Conservation (phyloP, 2,888 invertebrate genomes). For the Conistra vaccinii region DNA sequence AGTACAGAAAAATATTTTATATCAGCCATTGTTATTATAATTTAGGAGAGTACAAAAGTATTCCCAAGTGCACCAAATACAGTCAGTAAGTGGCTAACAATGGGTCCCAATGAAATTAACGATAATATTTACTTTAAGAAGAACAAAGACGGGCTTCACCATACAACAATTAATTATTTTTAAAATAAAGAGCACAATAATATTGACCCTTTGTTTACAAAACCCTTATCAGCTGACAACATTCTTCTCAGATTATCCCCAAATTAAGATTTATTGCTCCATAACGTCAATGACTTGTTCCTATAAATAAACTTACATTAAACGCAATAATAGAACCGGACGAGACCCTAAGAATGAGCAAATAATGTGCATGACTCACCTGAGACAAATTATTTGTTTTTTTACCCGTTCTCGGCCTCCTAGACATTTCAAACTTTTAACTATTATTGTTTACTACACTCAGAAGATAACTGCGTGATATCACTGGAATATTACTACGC, state of each 20-base stretch:
- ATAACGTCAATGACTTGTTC: constrained; percentile 45
- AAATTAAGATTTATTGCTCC: constrained; percentile 30
- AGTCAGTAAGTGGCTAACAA: constrained; percentile 16
- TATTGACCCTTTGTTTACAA: constrained; percentile 73
- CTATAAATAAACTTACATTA: constrained; percentile 66
- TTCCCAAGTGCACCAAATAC: constrained; percentile 3
- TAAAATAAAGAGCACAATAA: constrained; percentile 16
- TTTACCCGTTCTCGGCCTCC: constrained; percentile 81
- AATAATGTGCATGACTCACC: constrained; percentile 86
- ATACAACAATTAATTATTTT: not conserved
- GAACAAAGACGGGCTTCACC: constrained; percentile 9
- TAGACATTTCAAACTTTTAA: constrained; percentile 76
- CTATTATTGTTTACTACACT: constrained; percentile 36
- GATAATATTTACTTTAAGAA: constrained; percentile 24
- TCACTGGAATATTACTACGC: constrained; percentile 19
- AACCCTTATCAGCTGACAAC: constrained; percentile 72
- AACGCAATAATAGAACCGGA: constrained; percentile 58
- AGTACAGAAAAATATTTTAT: not conserved
- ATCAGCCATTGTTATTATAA: constrained; percentile 19
- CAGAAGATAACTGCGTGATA: constrained; percentile 22
- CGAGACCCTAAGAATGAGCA: constrained; percentile 72
- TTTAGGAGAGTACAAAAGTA: constrained; percentile 7
- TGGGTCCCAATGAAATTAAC: not conserved
- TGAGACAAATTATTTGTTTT: constrained; percentile 86
- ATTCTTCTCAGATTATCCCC: constrained; percentile 23